A percentile compares a stretch with the other conserved stretches of the same genome.
Conservation (phyloP, 2,797 vertebrate species). For the Sarcoramphus papa region DNA sequence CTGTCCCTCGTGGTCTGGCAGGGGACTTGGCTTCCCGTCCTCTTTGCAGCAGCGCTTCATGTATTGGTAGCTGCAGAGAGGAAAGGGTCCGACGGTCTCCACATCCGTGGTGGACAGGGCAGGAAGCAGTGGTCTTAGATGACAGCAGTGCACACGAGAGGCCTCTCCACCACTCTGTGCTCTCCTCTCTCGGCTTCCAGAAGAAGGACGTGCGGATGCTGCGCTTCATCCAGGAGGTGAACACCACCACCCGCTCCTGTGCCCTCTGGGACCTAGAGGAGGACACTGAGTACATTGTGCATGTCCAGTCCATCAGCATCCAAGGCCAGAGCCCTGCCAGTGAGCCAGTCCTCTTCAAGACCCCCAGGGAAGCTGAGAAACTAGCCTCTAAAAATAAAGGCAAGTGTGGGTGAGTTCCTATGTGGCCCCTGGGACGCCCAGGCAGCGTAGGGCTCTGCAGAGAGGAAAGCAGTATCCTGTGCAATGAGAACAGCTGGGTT, state of each 20-base stretch:
- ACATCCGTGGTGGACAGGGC: background rate
- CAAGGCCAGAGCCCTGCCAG: slow-evolving; percentile 91
- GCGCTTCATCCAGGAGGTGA: slow-evolving; percentile 96
- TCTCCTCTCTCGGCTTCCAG: slow-evolving; percentile 75
- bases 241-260: slow-evolving; percentile 95
- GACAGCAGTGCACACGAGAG: background rate
- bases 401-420: slow-evolving; percentile 65
- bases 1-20: background rate
- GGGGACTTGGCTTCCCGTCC: background rate
- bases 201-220: slow-evolving; percentile 95
- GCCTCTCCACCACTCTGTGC: slow-evolving; percentile 47
- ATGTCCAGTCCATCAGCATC: slow-evolving; percentile 93
- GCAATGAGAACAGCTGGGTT: background rate
- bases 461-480: background rate
- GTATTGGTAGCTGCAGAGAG: background rate
- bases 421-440: background rate
- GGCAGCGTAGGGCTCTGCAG: background rate
- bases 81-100: background rate
- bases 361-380: slow-evolving; percentile 91
- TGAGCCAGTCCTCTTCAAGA: slow-evolving; percentile 91
- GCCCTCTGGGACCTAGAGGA: slow-evolving; percentile 94
- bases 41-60: background rate
- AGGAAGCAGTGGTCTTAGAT: background rate
- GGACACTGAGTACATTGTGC: slow-evolving; percentile 94
- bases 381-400: slow-evolving; percentile 92